Conservation (phyloP, 2,113 vertebrate species). For the Alectura lathami region DNA sequence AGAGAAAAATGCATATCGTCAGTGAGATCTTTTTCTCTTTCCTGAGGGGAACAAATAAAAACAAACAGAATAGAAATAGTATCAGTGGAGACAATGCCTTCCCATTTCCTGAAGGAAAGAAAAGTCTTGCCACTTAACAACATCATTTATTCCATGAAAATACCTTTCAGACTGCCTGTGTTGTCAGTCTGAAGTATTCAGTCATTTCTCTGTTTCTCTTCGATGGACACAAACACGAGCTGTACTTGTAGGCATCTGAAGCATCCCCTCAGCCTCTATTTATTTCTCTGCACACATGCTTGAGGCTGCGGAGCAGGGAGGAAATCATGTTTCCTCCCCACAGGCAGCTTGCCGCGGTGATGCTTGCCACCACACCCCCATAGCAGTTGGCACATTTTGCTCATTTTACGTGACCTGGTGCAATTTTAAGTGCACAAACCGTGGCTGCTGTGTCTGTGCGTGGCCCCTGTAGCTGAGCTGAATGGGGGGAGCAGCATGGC, state of each 20-base stretch:
- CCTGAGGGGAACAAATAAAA: not conserved
- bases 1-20: not conserved
- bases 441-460: not conserved
- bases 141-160: not conserved
- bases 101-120: not conserved
- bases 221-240: not conserved
- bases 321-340: not conserved
- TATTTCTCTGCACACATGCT: not conserved
- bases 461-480: not conserved
- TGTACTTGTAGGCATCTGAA: not conserved
- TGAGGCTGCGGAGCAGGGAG: not conserved
- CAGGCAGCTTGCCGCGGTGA: not conserved
- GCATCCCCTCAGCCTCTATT: not conserved
- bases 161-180: not conserved
- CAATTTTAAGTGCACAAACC: not conserved
- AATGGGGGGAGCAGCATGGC: not conserved
- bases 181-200: slow-evolving; percentile 11
- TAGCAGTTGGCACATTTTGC: not conserved
- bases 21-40: not conserved
- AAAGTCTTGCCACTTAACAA: not conserved
- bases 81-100: not conserved
- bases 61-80: not conserved
- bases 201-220: not conserved
- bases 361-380: not conserved
- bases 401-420: not conserved